A percentile compares a stretch with the other conserved stretches of the same genome.
Conservation (phyloP, 2,888 invertebrate species). For the Ormyrus labotus region DNA sequence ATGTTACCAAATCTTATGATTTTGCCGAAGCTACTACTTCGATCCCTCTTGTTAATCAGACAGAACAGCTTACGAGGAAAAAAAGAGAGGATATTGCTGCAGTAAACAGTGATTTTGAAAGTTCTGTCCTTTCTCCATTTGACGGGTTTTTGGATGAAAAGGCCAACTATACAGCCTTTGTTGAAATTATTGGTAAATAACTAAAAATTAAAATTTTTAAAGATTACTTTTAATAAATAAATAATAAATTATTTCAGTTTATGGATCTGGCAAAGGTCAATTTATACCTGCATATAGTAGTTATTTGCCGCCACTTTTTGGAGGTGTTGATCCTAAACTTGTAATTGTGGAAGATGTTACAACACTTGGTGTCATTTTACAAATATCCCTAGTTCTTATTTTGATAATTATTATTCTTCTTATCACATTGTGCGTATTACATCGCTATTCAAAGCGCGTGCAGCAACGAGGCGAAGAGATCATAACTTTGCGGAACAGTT, state of each 20-base stretch:
- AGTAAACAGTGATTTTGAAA: constrained; percentile 68
- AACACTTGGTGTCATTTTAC: constrained; percentile 80
- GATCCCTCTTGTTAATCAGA: constrained; percentile 33
- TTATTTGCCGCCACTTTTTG: constrained; percentile 85
- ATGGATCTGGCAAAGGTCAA: constrained; percentile 75
- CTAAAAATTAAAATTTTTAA: no score
- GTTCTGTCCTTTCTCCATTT: constrained; percentile 74
- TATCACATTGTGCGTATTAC: constrained; percentile 81
- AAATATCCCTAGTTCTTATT: constrained; percentile 82
- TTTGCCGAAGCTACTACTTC: constrained; percentile 18
- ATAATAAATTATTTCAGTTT: constrained; percentile 72
- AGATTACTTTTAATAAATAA: no score
- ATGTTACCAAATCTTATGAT: constrained; percentile 32
- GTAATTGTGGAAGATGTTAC: constrained; percentile 74
- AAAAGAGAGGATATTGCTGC: constrained; percentile 66
- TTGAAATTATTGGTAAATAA: constrained; percentile 82
- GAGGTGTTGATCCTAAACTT: constrained; percentile 79
- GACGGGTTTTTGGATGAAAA: constrained; percentile 87
- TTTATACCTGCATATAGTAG: constrained; percentile 84
- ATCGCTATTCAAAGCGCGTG: constrained; percentile 81
- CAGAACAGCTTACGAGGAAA: constrained; percentile 59
- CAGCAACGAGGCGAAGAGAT: constrained; percentile 83
- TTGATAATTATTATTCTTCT: constrained; percentile 81
- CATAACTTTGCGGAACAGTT: constrained; percentile 82
- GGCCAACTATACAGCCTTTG: constrained; percentile 90